Conservation (phyloP, 1,140 invertebrate species). For the Drosophila paulistorum region DNA sequence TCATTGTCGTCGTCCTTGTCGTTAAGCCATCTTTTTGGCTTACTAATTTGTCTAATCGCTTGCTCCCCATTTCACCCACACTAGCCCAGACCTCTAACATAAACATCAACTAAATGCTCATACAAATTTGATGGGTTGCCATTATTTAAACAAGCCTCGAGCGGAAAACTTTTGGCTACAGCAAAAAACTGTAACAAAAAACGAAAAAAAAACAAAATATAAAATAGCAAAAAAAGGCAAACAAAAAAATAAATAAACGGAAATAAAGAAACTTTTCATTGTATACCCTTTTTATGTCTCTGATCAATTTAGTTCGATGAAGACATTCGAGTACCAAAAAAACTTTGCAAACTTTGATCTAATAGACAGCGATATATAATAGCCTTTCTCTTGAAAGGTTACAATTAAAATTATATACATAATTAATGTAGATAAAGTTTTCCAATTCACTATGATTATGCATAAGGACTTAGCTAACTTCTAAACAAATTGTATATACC, state of each 20-base stretch:
- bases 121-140: conserved; percentile 75
- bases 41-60: conserved; percentile 56
- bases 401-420: too few species aligned
- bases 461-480: too few species aligned
- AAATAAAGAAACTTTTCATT: background rate
- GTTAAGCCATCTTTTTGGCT: conserved; percentile 40
- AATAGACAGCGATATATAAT: too few species aligned
- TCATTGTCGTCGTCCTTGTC: background rate
- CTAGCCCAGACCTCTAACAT: conserved; percentile 42
- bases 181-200: conserved; percentile 24
- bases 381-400: too few species aligned
- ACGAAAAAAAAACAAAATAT: background rate
- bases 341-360: too few species aligned
- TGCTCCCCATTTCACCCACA: background rate
- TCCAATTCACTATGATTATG: too few species aligned
- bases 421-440: too few species aligned
- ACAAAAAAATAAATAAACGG: background rate
- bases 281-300: background rate
- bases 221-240: background rate
- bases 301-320: background rate
- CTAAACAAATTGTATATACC: background rate
- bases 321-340: too few species aligned
- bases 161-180: conserved; percentile 62
- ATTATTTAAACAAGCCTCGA: conserved; percentile 77
- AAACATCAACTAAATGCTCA: conserved; percentile 78